Conservation (phyloP, 2,797 vertebrate genomes). For the Pterois miles region DNA sequence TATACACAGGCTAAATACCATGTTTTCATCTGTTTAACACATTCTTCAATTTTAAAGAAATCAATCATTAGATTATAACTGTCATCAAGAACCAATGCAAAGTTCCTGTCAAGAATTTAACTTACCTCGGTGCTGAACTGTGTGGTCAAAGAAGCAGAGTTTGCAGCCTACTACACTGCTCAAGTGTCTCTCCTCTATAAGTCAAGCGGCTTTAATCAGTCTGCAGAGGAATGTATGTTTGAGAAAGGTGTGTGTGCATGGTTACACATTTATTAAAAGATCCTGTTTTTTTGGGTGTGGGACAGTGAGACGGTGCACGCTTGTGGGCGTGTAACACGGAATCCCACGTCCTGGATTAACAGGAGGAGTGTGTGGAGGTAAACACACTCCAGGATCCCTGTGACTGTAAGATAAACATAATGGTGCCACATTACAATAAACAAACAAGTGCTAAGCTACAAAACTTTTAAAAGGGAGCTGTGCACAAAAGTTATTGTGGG, state of each 20-base stretch:
- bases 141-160: not conserved
- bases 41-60: not conserved
- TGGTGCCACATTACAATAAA: slow-evolving; percentile 41
- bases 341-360: slow-evolving; percentile 71
- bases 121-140: slow-evolving; percentile 54
- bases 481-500: not conserved
- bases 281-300: slow-evolving; percentile 87
- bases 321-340: slow-evolving; percentile 75
- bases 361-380: slow-evolving; percentile 59
- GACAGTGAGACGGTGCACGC: slow-evolving; percentile 44
- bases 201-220: slow-evolving; percentile 78
- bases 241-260: slow-evolving; percentile 85
- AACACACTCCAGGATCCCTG: slow-evolving; percentile 79
- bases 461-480: not conserved
- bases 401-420: slow-evolving; percentile 51
- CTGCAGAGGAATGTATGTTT: slow-evolving; percentile 83
- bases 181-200: slow-evolving; percentile 39
- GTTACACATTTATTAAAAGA: slow-evolving; percentile 86
- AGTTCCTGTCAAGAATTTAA: not conserved
- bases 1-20: not conserved
- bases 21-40: not conserved
- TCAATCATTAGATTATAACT: not conserved
- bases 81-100: not conserved
- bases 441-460: slow-evolving; percentile 46
- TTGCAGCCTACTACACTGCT: slow-evolving; percentile 16